Evolutionary conservation across 2,888 invertebrate genomes (phyloP).

Genomic region (Lagria hirta): DNA sequence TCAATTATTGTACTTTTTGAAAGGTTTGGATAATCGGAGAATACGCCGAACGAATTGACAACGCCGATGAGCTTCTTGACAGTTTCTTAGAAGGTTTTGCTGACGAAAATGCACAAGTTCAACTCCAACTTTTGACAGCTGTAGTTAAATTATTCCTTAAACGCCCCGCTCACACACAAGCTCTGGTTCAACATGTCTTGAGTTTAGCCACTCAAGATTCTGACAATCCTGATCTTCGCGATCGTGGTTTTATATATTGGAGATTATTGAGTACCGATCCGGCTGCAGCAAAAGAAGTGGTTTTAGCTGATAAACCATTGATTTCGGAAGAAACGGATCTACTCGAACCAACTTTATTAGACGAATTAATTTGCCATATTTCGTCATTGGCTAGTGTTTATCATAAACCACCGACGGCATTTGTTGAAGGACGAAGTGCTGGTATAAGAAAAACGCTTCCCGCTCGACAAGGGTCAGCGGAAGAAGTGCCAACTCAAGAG

Average conservation of each 20-base stretch:
- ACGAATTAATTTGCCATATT: constrained; percentile 98
- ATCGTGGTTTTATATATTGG: constrained; percentile 99
- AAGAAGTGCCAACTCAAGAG: constrained; percentile 49
- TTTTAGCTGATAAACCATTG: constrained; percentile 96
- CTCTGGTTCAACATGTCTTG: constrained; percentile 94
- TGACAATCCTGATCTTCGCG: constrained; percentile 97
- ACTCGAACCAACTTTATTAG: constrained; percentile 93
- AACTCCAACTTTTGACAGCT: constrained; percentile 94
- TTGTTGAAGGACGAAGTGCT: constrained; percentile 82
- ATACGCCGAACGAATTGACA: constrained; percentile 99
- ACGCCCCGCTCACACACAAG: constrained; percentile 97
- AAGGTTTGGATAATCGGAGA: no score
- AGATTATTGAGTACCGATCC: constrained; percentile 97
- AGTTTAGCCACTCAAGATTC: constrained; percentile 89
- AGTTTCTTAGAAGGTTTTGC: constrained; percentile 86
- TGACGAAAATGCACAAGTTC: constrained; percentile 57
- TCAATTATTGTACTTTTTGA: background rate
- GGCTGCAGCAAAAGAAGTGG: constrained; percentile 98
- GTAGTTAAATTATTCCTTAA: constrained; percentile 98
- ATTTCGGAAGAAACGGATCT: constrained; percentile 99
- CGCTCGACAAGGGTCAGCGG: constrained; percentile 59
- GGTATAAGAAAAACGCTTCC: constrained; percentile 77
- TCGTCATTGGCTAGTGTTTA: constrained; percentile 96
- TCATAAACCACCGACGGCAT: constrained; percentile 98
- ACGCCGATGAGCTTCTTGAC: constrained; percentile 96